Conservation (phyloP, 2,113 vertebrate genomes). For the Brienomyrus longianalis region DNA sequence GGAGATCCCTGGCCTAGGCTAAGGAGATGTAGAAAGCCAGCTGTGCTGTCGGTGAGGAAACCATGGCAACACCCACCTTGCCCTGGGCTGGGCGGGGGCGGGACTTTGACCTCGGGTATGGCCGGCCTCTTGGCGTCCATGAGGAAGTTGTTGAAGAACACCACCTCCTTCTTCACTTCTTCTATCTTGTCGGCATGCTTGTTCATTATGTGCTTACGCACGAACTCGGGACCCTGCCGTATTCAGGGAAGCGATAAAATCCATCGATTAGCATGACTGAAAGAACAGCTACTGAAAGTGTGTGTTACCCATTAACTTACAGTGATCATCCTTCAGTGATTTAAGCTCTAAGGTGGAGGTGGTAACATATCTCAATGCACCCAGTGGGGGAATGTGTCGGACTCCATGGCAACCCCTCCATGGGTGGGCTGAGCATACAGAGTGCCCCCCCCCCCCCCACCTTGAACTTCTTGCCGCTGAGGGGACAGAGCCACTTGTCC, state of each 20-base stretch:
- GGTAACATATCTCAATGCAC: not conserved
- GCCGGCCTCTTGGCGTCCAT: constrained; percentile 82
- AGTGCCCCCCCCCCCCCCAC: constrained; percentile 33
- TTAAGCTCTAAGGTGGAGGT: not conserved
- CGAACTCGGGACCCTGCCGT: constrained; percentile 81
- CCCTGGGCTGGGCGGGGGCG: constrained; percentile 68
- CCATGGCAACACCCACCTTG: constrained; percentile 54
- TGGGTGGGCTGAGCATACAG: not conserved
- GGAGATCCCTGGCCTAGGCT: not conserved
- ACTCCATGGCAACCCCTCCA: not conserved
- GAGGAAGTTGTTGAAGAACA: constrained; percentile 86
- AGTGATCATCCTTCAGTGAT: not conserved
- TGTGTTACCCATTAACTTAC: not conserved
- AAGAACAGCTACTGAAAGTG: not conserved
- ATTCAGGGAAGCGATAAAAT: too few species aligned
- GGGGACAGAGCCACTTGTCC: constrained; percentile 89
- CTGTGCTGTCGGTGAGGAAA: not conserved
- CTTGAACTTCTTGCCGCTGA: constrained; percentile 94
- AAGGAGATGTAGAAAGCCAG: not conserved
- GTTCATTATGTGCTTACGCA: constrained; percentile 87
- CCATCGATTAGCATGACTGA: not conserved
- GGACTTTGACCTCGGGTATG: constrained; percentile 78
- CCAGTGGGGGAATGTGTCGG: not conserved
- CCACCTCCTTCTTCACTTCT: constrained; percentile 85
- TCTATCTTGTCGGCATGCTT: constrained; percentile 88